Conservation (phyloP, 37 sponge, comb jelly and placozoan genomes). For the Ianthella basta region DNA sequence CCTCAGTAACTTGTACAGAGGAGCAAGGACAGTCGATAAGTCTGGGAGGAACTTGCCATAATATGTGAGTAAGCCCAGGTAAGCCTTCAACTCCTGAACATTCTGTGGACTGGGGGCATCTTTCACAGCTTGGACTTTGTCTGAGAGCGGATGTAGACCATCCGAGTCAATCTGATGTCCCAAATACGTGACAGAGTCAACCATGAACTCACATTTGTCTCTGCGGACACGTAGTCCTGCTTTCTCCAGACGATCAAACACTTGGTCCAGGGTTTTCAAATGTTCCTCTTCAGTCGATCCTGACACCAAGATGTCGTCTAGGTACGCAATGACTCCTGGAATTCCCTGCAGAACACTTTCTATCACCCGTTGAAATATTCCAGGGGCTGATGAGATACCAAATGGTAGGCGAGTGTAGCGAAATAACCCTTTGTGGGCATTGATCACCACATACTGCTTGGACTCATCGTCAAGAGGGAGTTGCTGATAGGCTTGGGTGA, state of each 20-base stretch:
- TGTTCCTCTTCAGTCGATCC: conserved; percentile 29
- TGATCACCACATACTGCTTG: conserved; percentile 2
- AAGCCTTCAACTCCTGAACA: conserved; percentile 1
- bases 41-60: conserved; percentile 21
- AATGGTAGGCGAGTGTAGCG: conserved; percentile 23
- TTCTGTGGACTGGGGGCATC: conserved; percentile 18
- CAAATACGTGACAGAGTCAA: neutral
- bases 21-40: conserved; percentile 18
- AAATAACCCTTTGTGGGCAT: conserved; percentile 22
- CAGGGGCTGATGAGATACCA: conserved; percentile 37
- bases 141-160: conserved; percentile 24
- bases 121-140: conserved; percentile 13
- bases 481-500: conserved; percentile 18
- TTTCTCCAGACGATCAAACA: conserved; percentile 1
- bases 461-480: conserved; percentile 17
- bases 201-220: conserved; percentile 17
- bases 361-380: conserved; percentile 24
- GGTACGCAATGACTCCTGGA: neutral
- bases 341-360: conserved; percentile 25
- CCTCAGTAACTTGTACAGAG: conserved; percentile 14
- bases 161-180: conserved; percentile 15
- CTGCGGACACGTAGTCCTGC: neutral
- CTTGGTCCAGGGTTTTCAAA: neutral
- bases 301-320: conserved; percentile 24
- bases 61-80: neutral